phyloP scores from a whole-genome alignment of 2,888 invertebrate species.

The Xylota segnis region DNA sequence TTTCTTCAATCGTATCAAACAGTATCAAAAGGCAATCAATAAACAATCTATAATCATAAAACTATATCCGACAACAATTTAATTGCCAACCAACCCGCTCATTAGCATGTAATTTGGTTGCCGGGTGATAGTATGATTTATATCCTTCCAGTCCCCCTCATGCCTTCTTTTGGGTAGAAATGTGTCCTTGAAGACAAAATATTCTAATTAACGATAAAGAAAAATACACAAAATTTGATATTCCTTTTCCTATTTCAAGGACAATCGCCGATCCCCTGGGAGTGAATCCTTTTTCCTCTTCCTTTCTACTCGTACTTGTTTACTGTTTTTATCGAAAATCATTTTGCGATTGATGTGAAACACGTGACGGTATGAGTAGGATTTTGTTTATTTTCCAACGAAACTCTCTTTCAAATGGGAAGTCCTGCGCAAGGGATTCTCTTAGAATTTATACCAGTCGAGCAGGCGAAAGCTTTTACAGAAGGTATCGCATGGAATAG shows the following conservation, averaged over 20 bases:
- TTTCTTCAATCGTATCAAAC: background rate
- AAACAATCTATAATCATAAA: background rate
- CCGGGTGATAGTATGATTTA: slow-evolving; percentile 8
- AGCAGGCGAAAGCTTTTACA: slow-evolving; percentile 39
- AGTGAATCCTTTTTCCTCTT: slow-evolving; percentile 39
- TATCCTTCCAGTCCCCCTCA: too few species aligned
- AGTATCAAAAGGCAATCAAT: slow-evolving; percentile 3
- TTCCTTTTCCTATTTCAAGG: slow-evolving; percentile 25
- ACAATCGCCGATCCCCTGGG: slow-evolving; percentile 22
- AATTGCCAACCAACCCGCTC: slow-evolving; percentile 12
- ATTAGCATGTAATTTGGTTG: slow-evolving; percentile 14
- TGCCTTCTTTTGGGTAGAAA: background rate
- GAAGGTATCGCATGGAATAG: background rate
- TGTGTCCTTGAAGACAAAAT: slow-evolving; percentile 10
- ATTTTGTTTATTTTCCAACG: slow-evolving; percentile 32
- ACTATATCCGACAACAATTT: background rate
- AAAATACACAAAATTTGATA: slow-evolving; percentile 19
- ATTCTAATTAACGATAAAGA: slow-evolving; percentile 36
- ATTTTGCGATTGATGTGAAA: slow-evolving; percentile 23
- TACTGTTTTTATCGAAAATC: slow-evolving; percentile 6
- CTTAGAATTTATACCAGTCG: slow-evolving; percentile 56
- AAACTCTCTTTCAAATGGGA: background rate
- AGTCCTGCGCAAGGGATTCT: slow-evolving; percentile 45
- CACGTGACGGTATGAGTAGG: slow-evolving; percentile 64
- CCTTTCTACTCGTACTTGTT: background rate